Conservation (phyloP, 2,888 invertebrate genomes). For the Philopedon plagiatum region DNA sequence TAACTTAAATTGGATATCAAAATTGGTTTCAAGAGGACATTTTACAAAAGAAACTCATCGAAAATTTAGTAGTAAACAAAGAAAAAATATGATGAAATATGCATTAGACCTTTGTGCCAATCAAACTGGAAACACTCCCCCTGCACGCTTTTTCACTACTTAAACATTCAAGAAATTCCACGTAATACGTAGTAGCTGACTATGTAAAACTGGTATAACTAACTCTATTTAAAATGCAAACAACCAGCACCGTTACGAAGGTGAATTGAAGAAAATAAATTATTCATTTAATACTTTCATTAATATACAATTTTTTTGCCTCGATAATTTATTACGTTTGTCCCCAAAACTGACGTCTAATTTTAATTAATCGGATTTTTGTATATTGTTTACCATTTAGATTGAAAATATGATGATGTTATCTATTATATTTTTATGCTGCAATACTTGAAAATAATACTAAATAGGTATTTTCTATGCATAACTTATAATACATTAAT, state of each 20-base stretch:
- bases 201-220: slow-evolving; percentile 17
- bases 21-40: no score
- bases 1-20: no score
- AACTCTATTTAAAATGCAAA: slow-evolving; percentile 32
- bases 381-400: slow-evolving; percentile 1
- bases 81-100: background rate
- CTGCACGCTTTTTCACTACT: background rate
- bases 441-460: background rate
- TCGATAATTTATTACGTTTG: slow-evolving; percentile 19
- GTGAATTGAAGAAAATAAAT: slow-evolving; percentile 33
- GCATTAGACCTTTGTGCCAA: slow-evolving; percentile 1
- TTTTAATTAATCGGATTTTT: slow-evolving; percentile 9
- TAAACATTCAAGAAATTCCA: slow-evolving; percentile 11
- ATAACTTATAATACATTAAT: no score
- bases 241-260: slow-evolving; percentile 13
- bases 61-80: background rate
- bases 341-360: slow-evolving; percentile 15
- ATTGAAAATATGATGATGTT: background rate
- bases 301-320: slow-evolving; percentile 25
- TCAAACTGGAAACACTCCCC: background rate
- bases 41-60: background rate
- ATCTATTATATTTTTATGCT: background rate
- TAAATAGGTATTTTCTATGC: no score
- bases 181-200: background rate
- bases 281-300: slow-evolving; percentile 32